Base-by-base conservation (phyloP, 2,113 vertebrate genomes). In the Catagonus wagneri region DNA sequence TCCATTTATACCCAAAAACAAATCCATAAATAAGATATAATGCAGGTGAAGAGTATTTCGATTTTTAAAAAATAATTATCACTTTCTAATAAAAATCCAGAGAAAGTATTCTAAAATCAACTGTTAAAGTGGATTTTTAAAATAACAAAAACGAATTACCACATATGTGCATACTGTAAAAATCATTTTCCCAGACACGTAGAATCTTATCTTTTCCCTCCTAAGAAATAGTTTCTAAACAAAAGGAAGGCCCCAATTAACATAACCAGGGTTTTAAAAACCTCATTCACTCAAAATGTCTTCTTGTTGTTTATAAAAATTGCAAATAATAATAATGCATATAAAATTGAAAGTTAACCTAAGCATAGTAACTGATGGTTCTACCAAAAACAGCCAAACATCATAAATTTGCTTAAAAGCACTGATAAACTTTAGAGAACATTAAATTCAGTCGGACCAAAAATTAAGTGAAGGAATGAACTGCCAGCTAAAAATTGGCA, bases 71-170 rank as follows among this genome's bases (percentile, higher is more conserved):
- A 85, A 83, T 8, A 79, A 75, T 63, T 86, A 23, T 83, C 15
- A 50, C 16, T 36, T 95, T 88, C 65, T 87, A 83, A 80, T 84
- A 79, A 92, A 92, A 94, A 94, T 17, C 15, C n/a, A 80, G 16
- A 44, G 5, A 54, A 3, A 58, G 0, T 23, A 76, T 60, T 94
- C 27, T 78, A 93, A 94, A 94, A 83, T 86, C 36, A 95, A 93
- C 89, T 66, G n/a, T 66, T 87, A 63, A 81, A 60, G 27, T 34
- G 20, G n/a, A 61, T 75, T 95, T 92, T 60, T 20, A 34, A 89
- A 90, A 75, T 85, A 76, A 63, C 44, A 96, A 94, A 72, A 90
- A 88, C 4, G 8, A 84, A 72, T 90, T 78, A 90, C 58, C 52
- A 39, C 61, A 50, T 63, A 50, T 63, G 17, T 34, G 2, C 22